Conservation (phyloP, 1,140 invertebrate species). For the Coenobita brevimanus region DNA sequence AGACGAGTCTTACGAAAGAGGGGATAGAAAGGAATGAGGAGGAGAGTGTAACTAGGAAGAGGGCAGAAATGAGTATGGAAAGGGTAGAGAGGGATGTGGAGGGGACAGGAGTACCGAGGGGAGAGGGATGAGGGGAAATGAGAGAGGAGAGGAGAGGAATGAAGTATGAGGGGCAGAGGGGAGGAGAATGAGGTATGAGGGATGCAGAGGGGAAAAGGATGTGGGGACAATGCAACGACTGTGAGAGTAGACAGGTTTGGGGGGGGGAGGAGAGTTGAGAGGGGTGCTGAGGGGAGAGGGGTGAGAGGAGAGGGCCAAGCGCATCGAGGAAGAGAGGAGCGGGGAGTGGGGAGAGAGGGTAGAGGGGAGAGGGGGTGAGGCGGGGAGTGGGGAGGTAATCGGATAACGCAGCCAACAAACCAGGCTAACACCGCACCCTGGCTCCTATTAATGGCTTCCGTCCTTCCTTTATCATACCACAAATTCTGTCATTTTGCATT, state of each 20-base stretch:
- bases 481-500: slow-evolving; percentile 61
- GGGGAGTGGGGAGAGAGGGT: not conserved
- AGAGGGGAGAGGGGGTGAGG: not conserved
- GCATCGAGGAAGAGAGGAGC: not conserved
- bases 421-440: slow-evolving; percentile 54
- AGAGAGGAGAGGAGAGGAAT: not conserved
- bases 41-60: too few species aligned
- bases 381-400: slow-evolving; percentile 26
- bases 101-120: too few species aligned
- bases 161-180: too few species aligned
- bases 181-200: too few species aligned
- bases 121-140: not conserved
- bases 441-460: slow-evolving; percentile 48
- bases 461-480: slow-evolving; percentile 50
- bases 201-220: not conserved
- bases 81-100: not conserved
- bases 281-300: not conserved
- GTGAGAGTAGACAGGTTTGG: not conserved
- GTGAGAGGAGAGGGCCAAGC: not conserved
- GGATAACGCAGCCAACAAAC: slow-evolving; percentile 52
- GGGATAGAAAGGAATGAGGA: not conserved
- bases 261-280: not conserved
- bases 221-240: not conserved
- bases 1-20: not conserved
- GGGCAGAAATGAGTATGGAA: too few species aligned